Conservation (phyloP, 2,113 vertebrate genomes). For the Monarcha castaneiventris region DNA sequence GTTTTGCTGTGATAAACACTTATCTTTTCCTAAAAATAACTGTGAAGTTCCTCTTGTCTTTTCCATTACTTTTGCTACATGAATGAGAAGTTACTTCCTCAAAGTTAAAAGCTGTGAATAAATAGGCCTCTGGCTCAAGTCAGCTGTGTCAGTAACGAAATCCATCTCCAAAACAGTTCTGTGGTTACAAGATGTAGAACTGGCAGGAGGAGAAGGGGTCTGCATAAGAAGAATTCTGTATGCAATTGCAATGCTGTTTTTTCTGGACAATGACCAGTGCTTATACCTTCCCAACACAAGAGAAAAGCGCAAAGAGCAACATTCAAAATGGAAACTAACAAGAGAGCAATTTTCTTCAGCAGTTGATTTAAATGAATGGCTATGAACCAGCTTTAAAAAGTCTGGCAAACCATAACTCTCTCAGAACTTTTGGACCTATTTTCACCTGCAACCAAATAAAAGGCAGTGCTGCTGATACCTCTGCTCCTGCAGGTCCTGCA, state of each 20-base stretch:
- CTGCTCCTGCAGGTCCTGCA: neutral
- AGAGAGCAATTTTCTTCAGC: neutral
- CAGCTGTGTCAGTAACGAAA: neutral
- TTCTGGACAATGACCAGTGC: neutral
- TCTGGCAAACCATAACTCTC: neutral
- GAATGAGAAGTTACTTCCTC: conserved; percentile 31
- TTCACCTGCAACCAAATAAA: neutral
- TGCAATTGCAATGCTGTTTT: neutral
- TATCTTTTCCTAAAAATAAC: conserved; percentile 31
- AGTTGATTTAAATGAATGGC: neutral
- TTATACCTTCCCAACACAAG: neutral
- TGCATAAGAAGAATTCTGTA: neutral
- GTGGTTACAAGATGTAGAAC: neutral
- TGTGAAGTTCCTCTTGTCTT: conserved; percentile 21
- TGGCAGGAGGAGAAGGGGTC: neutral
- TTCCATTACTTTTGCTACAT: neutral
- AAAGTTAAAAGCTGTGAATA: conserved; percentile 1
- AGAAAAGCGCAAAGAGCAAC: neutral
- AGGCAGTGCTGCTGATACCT: neutral
- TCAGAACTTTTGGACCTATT: neutral
- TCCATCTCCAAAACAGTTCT: neutral
- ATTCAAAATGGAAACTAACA: neutral
- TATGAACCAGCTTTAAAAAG: neutral
- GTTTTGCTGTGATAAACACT: conserved; percentile 28
- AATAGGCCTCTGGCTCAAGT: neutral